Base-by-base conservation (phyloP, 1,140 invertebrate genomes). In the Drosophila triauraria region DNA sequence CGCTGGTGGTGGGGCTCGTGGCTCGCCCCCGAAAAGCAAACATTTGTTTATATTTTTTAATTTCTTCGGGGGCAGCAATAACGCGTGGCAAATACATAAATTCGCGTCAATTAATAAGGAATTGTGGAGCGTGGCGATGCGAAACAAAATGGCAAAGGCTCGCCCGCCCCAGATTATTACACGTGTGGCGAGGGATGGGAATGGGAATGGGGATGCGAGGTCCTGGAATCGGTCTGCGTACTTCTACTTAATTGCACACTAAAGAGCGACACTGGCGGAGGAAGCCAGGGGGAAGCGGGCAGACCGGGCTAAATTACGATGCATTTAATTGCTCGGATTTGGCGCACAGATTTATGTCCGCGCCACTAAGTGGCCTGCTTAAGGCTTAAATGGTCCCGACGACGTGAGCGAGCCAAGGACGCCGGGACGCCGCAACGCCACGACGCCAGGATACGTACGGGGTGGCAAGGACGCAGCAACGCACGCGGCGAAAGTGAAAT, bases 241-340 rank as follows among this genome's bases (percentile, higher is more conserved):
- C 85, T 88, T 81, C 69, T 61, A 79, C 84, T 88, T 88, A 88
- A 88, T 90, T 88, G 84, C 87, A 75, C 85, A 81, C 77, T 81
- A 90, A 88, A 90, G 85, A 88, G 80, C 78, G 75, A 54, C 48
- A 46, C 46, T 64, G 77, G 25, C 48, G 62, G 27, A 10, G 30
- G 40, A 59, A 30, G 30, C 38, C 20, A 23, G 48, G 47, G 46
- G 47, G 30, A 20, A 35, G 35, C 42, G 32, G 38, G 40, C 32
- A 57, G 68, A 48, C 80, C 42, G 58, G 54, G 78, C 86, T 90
- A 90, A 90, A 90, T 90, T 91, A 90, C 85, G 85, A 90, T 90
- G 81, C 86, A 90, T 90, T 90, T 90, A 90, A 90, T 90, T 90
- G 85, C 85, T 90, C 81, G 85, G 85, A 90, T 90, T 90, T 90